phyloP scores from a whole-genome alignment of 2,888 invertebrate genomes.

The Sphaeridia pumilis region DNA sequence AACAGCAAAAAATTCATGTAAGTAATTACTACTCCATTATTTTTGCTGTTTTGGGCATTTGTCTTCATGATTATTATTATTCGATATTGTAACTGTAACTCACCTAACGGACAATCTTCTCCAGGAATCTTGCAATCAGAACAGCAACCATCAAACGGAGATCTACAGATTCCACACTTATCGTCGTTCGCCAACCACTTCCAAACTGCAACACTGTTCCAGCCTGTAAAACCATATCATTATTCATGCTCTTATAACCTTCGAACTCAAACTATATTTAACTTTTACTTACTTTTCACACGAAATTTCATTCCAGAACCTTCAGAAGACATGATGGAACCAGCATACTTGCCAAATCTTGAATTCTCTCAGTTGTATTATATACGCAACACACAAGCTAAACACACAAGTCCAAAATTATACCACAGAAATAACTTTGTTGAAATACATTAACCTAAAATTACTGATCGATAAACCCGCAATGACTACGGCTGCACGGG shows the following conservation, averaged over 20 bases:
- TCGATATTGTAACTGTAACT: neutral
- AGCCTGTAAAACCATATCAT: constrained; percentile 46
- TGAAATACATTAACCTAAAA: too few species aligned
- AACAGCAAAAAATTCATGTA: neutral
- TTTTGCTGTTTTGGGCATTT: neutral
- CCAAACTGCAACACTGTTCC: constrained; percentile 96
- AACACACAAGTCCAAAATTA: too few species aligned
- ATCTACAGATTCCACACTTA: constrained; percentile 96
- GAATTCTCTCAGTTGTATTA: too few species aligned
- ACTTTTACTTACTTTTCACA: constrained; percentile 10
- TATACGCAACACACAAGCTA: too few species aligned
- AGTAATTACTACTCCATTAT: neutral
- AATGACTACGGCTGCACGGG: too few species aligned
- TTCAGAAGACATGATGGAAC: constrained; percentile 3
- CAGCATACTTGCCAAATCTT: too few species aligned
- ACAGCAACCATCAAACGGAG: constrained; percentile 97
- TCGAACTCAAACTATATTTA: neutral
- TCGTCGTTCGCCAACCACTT: constrained; percentile 99
- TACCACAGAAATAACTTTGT: too few species aligned
- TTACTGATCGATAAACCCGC: too few species aligned
- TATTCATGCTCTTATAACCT: neutral
- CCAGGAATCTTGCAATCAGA: constrained; percentile 95
- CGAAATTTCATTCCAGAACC: constrained; percentile 7
- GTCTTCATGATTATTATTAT: neutral
- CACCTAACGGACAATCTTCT: constrained; percentile 86